Base-by-base conservation (phyloP, 2,113 vertebrate species). In the Mustela lutreola region DNA sequence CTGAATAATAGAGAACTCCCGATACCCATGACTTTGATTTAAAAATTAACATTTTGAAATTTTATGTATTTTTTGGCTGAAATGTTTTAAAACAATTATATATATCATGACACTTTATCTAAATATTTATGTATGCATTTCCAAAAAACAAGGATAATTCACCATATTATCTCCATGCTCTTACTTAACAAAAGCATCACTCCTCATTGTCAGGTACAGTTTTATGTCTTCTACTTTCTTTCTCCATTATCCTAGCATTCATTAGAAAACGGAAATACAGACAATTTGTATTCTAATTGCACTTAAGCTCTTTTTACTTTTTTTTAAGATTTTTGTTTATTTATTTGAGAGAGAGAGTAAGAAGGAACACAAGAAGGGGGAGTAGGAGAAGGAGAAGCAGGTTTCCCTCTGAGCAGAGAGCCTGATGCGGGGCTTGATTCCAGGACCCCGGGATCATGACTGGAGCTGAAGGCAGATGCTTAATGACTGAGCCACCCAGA, bases 141-240 rank as follows among this genome's bases (percentile, higher is more conserved):
- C 50, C 4, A 15, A 26, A 82, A 39, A 70, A 31, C 48, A 80
- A 79, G 70, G 71, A 36, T 2, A 70, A 6, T 78, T 86, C 45
- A 94, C 26, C 2, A 2, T 62, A 81, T 92, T 87, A 50, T 87
- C 45, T 91, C 33, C 91, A 70, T 80, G 21, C 8, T 50, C 42
- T 91, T 84, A 50, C 5, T 24, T 79, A 94, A 78, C 71, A 96
- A 58, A 94, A 65, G 70, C 65, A 56, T 67, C 26, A 67, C 50
- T 63, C 33, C 67, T 71, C 84, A 73, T 33, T 65, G 39, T 82
- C 33, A 78, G 39, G 24, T 86, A 75, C 8, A 73, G 24, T 75
- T 89, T 89, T 89, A 91, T 85, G 81, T 85, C 62, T 86, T 39
- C 63, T 5, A 86, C 8, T 90, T 53, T 75, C 60, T 56, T 89